Conservation (phyloP, 2,113 vertebrate species). For the Polyodon spathula region DNA sequence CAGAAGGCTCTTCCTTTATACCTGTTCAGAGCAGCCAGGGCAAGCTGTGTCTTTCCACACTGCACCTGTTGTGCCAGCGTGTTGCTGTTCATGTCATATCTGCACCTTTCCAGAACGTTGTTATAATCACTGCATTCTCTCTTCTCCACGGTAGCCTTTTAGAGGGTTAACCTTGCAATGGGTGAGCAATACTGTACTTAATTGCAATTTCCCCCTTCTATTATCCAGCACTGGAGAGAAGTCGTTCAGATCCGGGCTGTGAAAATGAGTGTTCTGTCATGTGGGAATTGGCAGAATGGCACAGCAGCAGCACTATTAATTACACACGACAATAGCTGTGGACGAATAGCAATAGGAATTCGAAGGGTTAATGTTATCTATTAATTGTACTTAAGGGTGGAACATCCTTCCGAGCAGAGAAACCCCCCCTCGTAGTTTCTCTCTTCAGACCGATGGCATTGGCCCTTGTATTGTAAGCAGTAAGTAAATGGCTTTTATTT, state of each 20-base stretch:
- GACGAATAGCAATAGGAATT: conserved; percentile 34
- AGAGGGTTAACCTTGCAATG: conserved; percentile 41
- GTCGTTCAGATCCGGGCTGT: conserved; percentile 43
- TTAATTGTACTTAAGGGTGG: conserved; percentile 19
- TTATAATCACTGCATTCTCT: conserved; percentile 34
- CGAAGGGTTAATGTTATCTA: conserved; percentile 35
- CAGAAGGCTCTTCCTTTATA: not conserved
- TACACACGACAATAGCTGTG: conserved; percentile 32
- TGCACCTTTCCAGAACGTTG: conserved; percentile 26
- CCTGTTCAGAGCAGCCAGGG: not conserved
- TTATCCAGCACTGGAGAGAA: conserved; percentile 49
- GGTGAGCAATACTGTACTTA: conserved; percentile 51
- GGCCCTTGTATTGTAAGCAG: conserved; percentile 19
- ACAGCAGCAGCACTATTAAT: conserved; percentile 38
- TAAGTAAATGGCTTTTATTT: not conserved
- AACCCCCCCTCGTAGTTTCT: conserved; percentile 16
- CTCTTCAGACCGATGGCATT: conserved; percentile 20
- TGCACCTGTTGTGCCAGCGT: not conserved
- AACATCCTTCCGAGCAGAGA: conserved; percentile 28
- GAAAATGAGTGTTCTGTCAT: conserved; percentile 41
- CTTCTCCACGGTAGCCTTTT: conserved; percentile 29
- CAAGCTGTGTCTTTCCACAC: not conserved
- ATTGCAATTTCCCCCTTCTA: conserved; percentile 44
- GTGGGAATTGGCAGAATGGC: conserved; percentile 37
- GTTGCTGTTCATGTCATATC: conserved; percentile 13